Base-by-base conservation (phyloP, 1,140 invertebrate genomes). In the Teleogryllus occipitalis region DNA sequence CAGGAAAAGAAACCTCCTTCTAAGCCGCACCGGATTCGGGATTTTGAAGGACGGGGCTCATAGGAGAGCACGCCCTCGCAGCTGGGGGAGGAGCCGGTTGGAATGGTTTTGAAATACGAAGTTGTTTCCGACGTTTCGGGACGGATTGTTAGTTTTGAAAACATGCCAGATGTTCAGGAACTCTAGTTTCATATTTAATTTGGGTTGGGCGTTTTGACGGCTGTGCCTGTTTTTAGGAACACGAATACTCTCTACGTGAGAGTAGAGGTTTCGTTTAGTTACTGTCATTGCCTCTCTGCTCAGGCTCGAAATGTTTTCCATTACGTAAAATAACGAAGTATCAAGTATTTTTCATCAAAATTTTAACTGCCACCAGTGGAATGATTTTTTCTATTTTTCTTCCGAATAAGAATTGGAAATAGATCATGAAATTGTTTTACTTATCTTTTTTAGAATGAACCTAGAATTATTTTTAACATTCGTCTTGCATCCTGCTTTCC, bases 141-240 rank as follows among this genome's bases (percentile, higher is more conserved):
- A 65, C 54, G 54, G 54, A 65, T 65, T 65, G 54, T 65, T 65
- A 65, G 54, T 65, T 65, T 65, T 65, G 54, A 65, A 65, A 65
- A 65, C 54, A 65, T 65, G 54, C 54, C 54, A 65, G 54, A 65
- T 65, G 54, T 65, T 10, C 54, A 18, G 54, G 54, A 65, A 65
- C 54, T 14, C 54, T 65, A 65, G 54, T 65, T 65, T 65, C 54
- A 65, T 65, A 65, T 65, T 65, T 65, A 65, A 65, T 65, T 65
- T 65, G 54, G 54, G 54, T 65, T 65, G 18, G 54, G 54, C 54
- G 2, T 18, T 65, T 65, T 65, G 10, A 65, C 54, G 18, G 54
- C 54, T 18, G 10, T 7, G 18, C 54, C 2, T 65, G 54, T 10
- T 65, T 18, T 65, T 65, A 14, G 10, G 54, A 14, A 65, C 54